Conservation (phyloP, 2,113 vertebrate species). For the Vanacampus margaritifer region DNA sequence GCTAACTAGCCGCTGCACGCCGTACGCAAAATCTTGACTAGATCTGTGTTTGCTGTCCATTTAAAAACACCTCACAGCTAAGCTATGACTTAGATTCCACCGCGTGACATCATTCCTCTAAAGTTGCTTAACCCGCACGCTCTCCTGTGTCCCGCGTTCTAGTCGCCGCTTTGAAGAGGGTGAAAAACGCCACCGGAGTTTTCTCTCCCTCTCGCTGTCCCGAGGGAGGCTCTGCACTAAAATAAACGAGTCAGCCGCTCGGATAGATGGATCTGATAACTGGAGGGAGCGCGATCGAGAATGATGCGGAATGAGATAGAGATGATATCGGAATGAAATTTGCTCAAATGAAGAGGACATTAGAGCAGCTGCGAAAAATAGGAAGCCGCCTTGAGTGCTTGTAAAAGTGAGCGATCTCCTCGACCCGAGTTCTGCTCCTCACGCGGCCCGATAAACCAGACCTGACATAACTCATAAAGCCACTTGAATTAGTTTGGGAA, state of each 20-base stretch:
- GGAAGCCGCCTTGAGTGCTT: constrained; percentile 1
- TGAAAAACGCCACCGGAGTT: background rate
- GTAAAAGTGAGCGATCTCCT: constrained; percentile 1
- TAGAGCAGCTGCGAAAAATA: background rate
- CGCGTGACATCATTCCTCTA: background rate
- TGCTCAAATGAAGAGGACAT: constrained; percentile 3
- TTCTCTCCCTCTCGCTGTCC: background rate
- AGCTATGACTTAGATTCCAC: background rate
- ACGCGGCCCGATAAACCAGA: background rate
- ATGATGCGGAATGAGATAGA: background rate
- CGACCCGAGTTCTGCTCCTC: background rate
- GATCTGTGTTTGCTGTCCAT: background rate
- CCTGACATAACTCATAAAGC: background rate
- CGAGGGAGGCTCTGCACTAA: background rate
- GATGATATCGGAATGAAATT: constrained; percentile 1
- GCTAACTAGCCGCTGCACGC: too few relatives aligned
- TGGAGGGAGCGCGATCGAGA: background rate
- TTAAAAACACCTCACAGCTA: background rate
- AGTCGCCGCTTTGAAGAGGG: background rate
- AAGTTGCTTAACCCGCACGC: background rate
- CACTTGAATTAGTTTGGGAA: background rate
- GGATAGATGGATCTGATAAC: constrained; percentile 1
- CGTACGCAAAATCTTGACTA: too few relatives aligned
- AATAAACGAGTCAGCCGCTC: background rate
- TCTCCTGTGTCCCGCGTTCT: background rate